Evolutionary conservation across 1,140 invertebrate species (phyloP).

Genomic region (Episyrphus balteatus): DNA sequence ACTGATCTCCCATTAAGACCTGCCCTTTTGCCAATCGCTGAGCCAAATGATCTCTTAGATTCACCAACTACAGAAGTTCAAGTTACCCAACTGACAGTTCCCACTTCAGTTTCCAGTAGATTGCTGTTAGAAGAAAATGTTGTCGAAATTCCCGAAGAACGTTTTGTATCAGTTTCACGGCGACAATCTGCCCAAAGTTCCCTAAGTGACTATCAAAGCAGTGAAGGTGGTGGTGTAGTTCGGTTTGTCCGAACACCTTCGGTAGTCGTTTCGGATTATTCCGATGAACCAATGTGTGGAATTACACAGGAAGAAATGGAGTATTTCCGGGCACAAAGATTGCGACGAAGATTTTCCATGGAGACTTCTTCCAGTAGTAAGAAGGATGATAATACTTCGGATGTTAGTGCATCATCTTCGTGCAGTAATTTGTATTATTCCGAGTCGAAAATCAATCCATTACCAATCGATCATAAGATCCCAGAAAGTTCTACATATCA

Average conservation of each 20-base stretch:
- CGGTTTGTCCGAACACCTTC: constrained; percentile 64
- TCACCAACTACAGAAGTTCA: constrained; percentile 15
- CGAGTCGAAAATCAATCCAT: constrained; percentile 42
- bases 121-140: constrained; percentile 31
- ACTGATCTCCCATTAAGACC: constrained; percentile 30
- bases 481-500: constrained; percentile 53
- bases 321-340: constrained; percentile 43
- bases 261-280: constrained; percentile 74
- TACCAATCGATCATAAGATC: constrained; percentile 44
- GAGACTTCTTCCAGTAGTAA: constrained; percentile 10
- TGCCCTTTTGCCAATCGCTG: constrained; percentile 26
- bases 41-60: constrained; percentile 30
- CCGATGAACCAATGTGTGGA: constrained; percentile 52
- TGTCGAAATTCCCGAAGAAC: constrained; percentile 16
- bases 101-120: constrained; percentile 23
- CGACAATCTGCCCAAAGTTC: constrained; percentile 32
- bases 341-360: constrained; percentile 28
- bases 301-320: constrained; percentile 55
- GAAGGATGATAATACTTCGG: constrained; percentile 36
- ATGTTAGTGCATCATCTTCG: constrained; percentile 49
- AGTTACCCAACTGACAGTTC: not conserved
- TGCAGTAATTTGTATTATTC: constrained; percentile 50
- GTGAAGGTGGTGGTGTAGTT: constrained; percentile 26
- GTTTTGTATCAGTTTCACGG: constrained; percentile 14
- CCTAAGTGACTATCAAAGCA: constrained; percentile 11